Base-by-base conservation (phyloP, 2,888 invertebrate genomes). In the Caenorhabditis sulstoni region DNA sequence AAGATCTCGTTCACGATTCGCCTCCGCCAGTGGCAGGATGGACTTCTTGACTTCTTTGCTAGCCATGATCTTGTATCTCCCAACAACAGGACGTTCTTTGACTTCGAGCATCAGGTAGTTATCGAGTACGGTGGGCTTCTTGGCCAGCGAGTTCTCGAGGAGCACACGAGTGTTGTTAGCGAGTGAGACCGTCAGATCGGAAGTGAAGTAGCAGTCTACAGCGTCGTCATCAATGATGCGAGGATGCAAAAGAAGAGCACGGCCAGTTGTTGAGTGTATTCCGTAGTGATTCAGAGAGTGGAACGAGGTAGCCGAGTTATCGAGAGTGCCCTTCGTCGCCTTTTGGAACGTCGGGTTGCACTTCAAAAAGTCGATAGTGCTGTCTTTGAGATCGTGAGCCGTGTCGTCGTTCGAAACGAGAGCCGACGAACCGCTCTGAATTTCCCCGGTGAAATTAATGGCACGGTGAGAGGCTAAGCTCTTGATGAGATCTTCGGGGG, bases 71-170 rank as follows among this genome's bases (percentile, higher is more conserved):
- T 64, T 62, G 64, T 71, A 71, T 49, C 47, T 71, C 9, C 71
- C 71, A 22, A 71, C 57, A 14, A 71, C 71, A 0, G 71, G 78
- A 5, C 78, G 66, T 16, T 78, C 65, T 41, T 37, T 47, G n/a
- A 67, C 67, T 39, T 78, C 78, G n/a, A 78, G 67, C 66, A 78
- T 67, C 29, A 78, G 22, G 45, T 67, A 67, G n/a, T 78, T 66
- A 16, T 61, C 55, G 8, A 78, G 39, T 1, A 59, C 16, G 0
- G 44, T 16, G 11, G 78, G 78, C 29, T 59, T 62, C 23, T 53
- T 53, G 3, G 35, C 29, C 29, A 78, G 23, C 2, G 78, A 16
- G 29, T 78, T 78, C 7, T 29, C 22, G 11, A 71, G 39, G 5
- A 77, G 44, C 18, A 7, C 49, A 14, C 55, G 35, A 37, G 57